Evolutionary conservation across 2,113 vertebrate genomes (phyloP).

Genomic region (Amphilophus citrinellus): DNA sequence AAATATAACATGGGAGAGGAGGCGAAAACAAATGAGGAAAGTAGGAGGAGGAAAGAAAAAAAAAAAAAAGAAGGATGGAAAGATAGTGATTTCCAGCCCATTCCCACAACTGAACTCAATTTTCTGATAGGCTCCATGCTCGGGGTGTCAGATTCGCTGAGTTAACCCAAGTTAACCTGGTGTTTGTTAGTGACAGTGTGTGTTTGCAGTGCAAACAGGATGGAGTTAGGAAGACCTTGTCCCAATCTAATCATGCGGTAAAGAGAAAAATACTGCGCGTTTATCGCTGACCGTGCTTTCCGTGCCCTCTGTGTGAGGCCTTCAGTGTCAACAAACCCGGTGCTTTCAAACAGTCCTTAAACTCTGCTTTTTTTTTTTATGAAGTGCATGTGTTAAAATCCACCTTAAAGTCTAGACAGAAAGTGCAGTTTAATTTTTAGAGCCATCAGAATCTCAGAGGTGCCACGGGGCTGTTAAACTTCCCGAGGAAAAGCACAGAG

Average conservation of each 20-base stretch:
- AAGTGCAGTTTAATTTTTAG: constrained; percentile 3
- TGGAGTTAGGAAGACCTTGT: constrained; percentile 19
- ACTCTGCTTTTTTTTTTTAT: not conserved
- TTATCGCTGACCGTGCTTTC: constrained; percentile 53
- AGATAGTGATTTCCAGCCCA: not conserved
- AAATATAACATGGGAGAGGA: not conserved
- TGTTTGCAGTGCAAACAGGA: constrained; percentile 31
- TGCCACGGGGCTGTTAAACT: not conserved
- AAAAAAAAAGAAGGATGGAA: not conserved
- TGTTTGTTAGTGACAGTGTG: constrained; percentile 17
- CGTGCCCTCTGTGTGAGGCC: not conserved
- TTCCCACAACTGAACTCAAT: constrained; percentile 40
- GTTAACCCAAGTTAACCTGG: constrained; percentile 64
- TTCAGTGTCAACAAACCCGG: constrained; percentile 7
- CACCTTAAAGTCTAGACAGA: not conserved
- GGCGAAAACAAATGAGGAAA: not conserved
- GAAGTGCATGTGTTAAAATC: not conserved
- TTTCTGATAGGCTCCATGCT: constrained; percentile 59
- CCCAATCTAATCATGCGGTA: constrained; percentile 36
- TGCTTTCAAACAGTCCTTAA: not conserved
- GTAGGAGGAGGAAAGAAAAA: not conserved
- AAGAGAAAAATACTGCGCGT: constrained; percentile 20
- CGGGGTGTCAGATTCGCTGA: constrained; percentile 35
- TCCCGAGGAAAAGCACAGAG: constrained; percentile 1
- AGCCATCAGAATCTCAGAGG: constrained; percentile 10